phyloP scores from a whole-genome alignment of 2,797 vertebrate species.

The Enteromius thamalakanensis region DNA sequence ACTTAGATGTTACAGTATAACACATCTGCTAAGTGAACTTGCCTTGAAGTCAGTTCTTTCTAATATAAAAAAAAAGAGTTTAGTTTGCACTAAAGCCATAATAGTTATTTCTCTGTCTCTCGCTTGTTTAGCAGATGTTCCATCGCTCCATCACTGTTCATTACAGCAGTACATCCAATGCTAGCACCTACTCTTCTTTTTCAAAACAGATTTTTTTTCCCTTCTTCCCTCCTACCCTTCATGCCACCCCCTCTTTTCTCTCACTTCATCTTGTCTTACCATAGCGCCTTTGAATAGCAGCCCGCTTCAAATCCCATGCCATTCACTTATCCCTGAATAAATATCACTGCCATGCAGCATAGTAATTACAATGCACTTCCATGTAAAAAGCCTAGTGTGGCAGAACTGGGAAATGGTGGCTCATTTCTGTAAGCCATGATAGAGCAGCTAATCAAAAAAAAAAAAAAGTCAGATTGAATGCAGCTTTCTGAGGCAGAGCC shows the following conservation, averaged over 20 bases:
- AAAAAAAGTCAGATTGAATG: constrained; percentile 52
- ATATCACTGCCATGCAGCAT: constrained; percentile 54
- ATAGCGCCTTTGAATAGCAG: constrained; percentile 10
- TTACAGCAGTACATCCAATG: neutral
- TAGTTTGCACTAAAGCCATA: neutral
- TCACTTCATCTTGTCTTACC: constrained; percentile 27
- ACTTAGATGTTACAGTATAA: neutral
- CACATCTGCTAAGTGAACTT: neutral
- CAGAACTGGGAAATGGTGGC: constrained; percentile 24
- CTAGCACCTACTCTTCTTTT: constrained; percentile 15
- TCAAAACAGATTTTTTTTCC: neutral
- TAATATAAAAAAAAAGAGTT: neutral
- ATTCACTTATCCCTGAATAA: constrained; percentile 59
- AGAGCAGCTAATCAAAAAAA: constrained; percentile 55
- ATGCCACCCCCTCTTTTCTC: constrained; percentile 14
- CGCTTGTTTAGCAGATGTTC: constrained; percentile 1
- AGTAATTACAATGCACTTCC: constrained; percentile 60
- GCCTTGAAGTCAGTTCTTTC: neutral
- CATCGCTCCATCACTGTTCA: constrained; percentile 1
- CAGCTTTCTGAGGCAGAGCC: constrained; percentile 19
- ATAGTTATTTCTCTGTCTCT: neutral
- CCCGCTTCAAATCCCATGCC: constrained; percentile 53
- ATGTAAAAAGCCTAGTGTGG: constrained; percentile 44
- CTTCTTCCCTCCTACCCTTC: neutral
- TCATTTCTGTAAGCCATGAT: constrained; percentile 47